A percentile compares a stretch with the other conserved stretches of the same genome.
phyloP scores from a whole-genome alignment of 2,113 vertebrate species.

The Thermophis baileyi region DNA sequence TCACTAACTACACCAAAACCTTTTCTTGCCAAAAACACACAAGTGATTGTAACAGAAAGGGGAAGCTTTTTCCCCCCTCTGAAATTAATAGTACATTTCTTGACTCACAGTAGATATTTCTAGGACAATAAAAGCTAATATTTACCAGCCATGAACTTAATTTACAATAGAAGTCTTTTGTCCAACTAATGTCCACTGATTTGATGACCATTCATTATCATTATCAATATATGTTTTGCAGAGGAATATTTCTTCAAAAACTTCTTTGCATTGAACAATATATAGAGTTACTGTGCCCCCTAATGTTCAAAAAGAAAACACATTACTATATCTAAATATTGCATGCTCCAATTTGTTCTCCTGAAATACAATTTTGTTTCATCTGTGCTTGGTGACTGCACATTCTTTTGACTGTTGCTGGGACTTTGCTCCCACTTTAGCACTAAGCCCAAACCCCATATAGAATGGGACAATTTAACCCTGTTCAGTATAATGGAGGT shows the following conservation, averaged over 20 bases:
- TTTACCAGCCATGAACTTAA: not conserved
- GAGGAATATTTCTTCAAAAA: not conserved
- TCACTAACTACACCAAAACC: not conserved
- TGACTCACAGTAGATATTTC: not conserved
- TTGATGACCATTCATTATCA: slow-evolving; percentile 12
- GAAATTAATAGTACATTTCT: not conserved
- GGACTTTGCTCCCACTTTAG: not conserved
- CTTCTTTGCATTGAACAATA: not conserved
- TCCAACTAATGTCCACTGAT: not conserved
- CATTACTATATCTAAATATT: not conserved
- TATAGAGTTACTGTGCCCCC: slow-evolving; percentile 3
- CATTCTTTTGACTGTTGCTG: not conserved
- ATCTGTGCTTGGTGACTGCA: not conserved
- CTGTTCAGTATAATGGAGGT: not conserved
- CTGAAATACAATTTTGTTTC: not conserved
- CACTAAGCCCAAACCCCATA: not conserved
- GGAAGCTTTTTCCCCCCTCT: not conserved
- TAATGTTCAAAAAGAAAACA: not conserved
- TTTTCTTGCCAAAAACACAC: not conserved
- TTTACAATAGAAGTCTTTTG: not conserved
- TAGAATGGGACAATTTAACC: not conserved
- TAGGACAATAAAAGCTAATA: not conserved
- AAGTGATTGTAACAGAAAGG: not conserved
- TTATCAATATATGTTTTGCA: fast-evolving
- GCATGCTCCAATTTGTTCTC: not conserved